phyloP scores from a whole-genome alignment of 2,797 vertebrate species.

The Takifugu ocellatus region DNA sequence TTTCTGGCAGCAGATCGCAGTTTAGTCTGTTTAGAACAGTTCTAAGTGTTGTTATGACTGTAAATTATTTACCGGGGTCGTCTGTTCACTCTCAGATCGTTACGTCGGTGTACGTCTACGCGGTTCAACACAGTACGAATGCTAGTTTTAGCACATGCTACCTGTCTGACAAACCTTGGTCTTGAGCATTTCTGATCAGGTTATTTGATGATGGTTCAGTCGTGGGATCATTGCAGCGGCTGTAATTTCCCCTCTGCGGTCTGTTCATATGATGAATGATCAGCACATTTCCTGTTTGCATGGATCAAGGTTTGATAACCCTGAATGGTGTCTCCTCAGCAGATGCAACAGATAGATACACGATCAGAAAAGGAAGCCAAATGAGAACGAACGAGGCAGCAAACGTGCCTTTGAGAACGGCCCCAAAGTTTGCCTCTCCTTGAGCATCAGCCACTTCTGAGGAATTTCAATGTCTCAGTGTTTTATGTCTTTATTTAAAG shows the following conservation, averaged over 20 bases:
- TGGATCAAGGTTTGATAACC: conserved; percentile 62
- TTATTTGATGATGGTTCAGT: no score
- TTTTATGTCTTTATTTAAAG: no score
- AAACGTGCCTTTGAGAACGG: background rate
- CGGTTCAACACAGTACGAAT: no score
- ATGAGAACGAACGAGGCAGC: conserved; percentile 16
- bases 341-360: conserved; percentile 56
- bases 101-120: background rate
- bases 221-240: background rate
- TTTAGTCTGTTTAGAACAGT: background rate
- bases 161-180: no score
- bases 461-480: no score
- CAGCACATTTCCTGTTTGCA: conserved; percentile 59
- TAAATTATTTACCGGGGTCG: no score
- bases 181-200: no score
- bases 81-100: background rate
- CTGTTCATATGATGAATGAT: conserved; percentile 51
- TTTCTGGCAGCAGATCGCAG: conserved; percentile 30
- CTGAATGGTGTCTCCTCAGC: conserved; percentile 55
- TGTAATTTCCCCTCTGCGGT: conserved; percentile 45
- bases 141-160: background rate
- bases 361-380: conserved; percentile 18
- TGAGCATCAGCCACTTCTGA: no score
- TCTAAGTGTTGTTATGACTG: no score
- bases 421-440: no score